phyloP scores from a whole-genome alignment of 2,797 vertebrate species.

The Dromococcyx pavoninus region DNA sequence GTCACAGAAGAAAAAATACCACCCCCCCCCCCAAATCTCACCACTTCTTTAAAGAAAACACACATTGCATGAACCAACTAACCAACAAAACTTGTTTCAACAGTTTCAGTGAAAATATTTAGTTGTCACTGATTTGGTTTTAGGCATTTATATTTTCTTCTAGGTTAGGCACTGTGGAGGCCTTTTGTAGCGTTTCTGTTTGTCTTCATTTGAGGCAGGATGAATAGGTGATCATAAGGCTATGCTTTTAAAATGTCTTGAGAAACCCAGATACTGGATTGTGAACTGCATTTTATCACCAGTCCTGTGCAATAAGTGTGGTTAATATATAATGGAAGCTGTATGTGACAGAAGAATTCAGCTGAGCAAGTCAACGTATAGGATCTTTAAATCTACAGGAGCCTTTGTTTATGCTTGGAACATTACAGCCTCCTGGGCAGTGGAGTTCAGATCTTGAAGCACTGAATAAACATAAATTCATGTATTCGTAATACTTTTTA shows the following conservation, averaged over 20 bases:
- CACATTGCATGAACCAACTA: neutral
- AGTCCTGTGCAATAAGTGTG: constrained; percentile 26
- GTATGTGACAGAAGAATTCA: constrained; percentile 21
- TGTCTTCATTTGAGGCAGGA: constrained; percentile 2
- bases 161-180: neutral
- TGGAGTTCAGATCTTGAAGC: constrained; percentile 38
- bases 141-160: constrained; percentile 8
- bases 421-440: neutral
- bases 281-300: constrained; percentile 34
- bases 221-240: constrained; percentile 18
- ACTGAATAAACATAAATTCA: neutral
- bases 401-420: constrained; percentile 38
- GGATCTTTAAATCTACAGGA: constrained; percentile 31
- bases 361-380: neutral
- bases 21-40: neutral
- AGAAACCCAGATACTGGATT: constrained; percentile 7
- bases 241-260: constrained; percentile 48
- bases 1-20: constrained; percentile 43
- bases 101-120: constrained; percentile 42
- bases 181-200: constrained; percentile 21
- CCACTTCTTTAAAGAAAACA: constrained; percentile 38
- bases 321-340: constrained; percentile 56
- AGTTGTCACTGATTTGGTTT: constrained; percentile 33
- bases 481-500: neutral
- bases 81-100: neutral